Conservation (phyloP, 2,797 vertebrate genomes). For the Mormyrops boulengeri region DNA sequence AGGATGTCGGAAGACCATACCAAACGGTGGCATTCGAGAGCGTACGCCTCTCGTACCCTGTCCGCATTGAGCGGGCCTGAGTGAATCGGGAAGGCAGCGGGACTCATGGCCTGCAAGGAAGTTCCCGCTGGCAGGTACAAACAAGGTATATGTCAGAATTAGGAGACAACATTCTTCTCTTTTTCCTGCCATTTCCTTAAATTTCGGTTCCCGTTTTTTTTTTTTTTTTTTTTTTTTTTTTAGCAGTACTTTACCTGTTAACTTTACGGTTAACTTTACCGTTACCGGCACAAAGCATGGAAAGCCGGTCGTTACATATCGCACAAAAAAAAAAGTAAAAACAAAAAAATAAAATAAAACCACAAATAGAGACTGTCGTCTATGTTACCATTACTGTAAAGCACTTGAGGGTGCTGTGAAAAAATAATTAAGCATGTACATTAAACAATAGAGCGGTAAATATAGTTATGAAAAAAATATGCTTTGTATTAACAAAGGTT, state of each 20-base stretch:
- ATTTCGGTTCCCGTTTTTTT: slow-evolving; percentile 75
- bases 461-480: slow-evolving; percentile 53
- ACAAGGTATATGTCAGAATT: slow-evolving; percentile 99
- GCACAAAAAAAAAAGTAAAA: slow-evolving; percentile 57
- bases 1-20: slow-evolving; percentile 99
- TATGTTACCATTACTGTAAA: slow-evolving; percentile 93
- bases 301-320: slow-evolving; percentile 88
- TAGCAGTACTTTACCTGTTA: slow-evolving; percentile 99
- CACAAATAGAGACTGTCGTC: slow-evolving; percentile 59
- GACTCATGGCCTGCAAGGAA: slow-evolving; percentile 99
- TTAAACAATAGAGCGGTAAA: slow-evolving; percentile 68
- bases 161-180: slow-evolving; percentile 90
- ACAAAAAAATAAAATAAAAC: slow-evolving; percentile 8
- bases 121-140: slow-evolving; percentile 99
- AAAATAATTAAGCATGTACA: slow-evolving; percentile 75
- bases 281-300: slow-evolving; percentile 73
- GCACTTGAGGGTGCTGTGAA: slow-evolving; percentile 95
- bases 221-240: slow-evolving; percentile 44
- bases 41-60: slow-evolving; percentile 99
- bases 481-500: slow-evolving; percentile 35
- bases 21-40: slow-evolving; percentile 99
- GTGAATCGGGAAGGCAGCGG: slow-evolving; percentile 99
- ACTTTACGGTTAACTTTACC: slow-evolving; percentile 88
- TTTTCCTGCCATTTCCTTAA: slow-evolving; percentile 92
- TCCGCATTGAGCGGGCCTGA: slow-evolving; percentile 99